These are phyloP conservation scores for Notothenia coriiceps DNA, from an alignment of 2,113 vertebrate genomes.

Conservation along the genomic window DNA sequence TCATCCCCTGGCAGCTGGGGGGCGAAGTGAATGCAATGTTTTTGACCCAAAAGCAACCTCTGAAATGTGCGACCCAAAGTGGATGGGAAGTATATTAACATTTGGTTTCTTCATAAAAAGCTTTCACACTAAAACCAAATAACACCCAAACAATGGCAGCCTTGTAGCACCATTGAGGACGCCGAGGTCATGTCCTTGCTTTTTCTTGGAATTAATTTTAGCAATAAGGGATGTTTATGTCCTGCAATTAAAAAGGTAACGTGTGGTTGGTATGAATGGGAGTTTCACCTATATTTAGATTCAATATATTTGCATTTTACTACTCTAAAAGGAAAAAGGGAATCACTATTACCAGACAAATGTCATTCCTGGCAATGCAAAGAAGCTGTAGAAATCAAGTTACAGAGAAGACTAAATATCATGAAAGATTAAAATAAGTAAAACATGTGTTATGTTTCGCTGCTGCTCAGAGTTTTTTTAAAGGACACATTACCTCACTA, in stretches of 20 bases:
- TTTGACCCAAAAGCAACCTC: background rate
- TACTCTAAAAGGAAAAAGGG: background rate
- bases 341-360: background rate
- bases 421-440: background rate
- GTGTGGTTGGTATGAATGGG: background rate
- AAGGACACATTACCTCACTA: background rate
- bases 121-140: slow-evolving; percentile 42
- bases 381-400: background rate
- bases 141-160: slow-evolving; percentile 38
- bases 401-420: background rate
- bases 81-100: slow-evolving; percentile 7
- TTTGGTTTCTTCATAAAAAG: slow-evolving; percentile 18
- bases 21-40: background rate
- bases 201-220: background rate
- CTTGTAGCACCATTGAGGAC: slow-evolving; percentile 22
- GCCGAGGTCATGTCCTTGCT: slow-evolving; percentile 31
- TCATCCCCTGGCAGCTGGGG: slow-evolving; percentile 11
- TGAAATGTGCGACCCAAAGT: slow-evolving; percentile 7
- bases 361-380: background rate
- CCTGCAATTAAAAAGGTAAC: background rate
- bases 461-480: too few relatives aligned
- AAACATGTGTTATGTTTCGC: background rate
- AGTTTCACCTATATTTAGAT: background rate
- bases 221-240: background rate
- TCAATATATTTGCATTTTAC: background rate